phyloP scores from a whole-genome alignment of 1,140 invertebrate species.

The Procambarus clarkii region DNA sequence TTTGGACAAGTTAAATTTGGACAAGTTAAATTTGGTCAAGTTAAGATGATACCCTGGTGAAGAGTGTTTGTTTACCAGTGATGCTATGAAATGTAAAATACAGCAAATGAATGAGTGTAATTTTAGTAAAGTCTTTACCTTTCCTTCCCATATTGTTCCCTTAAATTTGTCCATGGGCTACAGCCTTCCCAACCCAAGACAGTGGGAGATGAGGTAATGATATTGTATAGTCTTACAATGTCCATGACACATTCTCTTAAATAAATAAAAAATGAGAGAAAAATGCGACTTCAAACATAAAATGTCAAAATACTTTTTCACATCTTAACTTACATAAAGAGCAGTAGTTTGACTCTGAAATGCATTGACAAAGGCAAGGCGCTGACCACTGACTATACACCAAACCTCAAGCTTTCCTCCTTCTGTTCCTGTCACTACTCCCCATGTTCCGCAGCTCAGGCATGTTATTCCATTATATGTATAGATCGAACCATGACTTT shows the following conservation, averaged over 20 bases:
- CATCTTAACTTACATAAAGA: constrained; percentile 27
- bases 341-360: constrained; percentile 45
- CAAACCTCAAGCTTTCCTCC: constrained; percentile 45
- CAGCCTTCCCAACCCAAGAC: too few relatives aligned
- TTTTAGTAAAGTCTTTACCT: too few relatives aligned
- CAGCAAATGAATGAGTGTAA: too few relatives aligned
- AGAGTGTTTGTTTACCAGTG: too few relatives aligned
- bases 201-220: too few relatives aligned
- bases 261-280: not conserved
- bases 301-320: not conserved
- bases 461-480: constrained; percentile 56
- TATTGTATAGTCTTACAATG: too few relatives aligned
- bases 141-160: too few relatives aligned
- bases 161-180: too few relatives aligned
- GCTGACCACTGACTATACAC: constrained; percentile 8
- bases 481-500: constrained; percentile 39
- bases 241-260: not conserved
- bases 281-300: not conserved
- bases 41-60: too few relatives aligned
- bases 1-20: too few relatives aligned
- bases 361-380: constrained; percentile 40
- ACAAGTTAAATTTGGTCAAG: too few relatives aligned
- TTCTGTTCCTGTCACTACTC: constrained; percentile 47
- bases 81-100: too few relatives aligned
- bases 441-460: constrained; percentile 41